A percentile compares a stretch with the other conserved stretches of the same genome.
Conservation (phyloP, 2,888 invertebrate species). For the Noctuana brunneofusca region DNA sequence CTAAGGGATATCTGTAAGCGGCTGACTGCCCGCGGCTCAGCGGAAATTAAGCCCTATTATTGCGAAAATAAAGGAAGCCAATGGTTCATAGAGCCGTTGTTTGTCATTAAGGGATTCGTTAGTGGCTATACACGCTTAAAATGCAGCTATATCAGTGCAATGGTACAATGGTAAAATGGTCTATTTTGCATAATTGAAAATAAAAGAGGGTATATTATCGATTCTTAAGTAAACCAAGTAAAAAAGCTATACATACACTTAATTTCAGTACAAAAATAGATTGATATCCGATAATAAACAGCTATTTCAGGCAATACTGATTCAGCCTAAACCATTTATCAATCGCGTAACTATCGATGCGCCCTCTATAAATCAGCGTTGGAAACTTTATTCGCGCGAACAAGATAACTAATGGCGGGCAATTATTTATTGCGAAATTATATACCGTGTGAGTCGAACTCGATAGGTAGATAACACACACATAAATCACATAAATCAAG, state of each 20-base stretch:
- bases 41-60: no score
- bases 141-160: no score
- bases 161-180: no score
- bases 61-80: no score
- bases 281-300: slow-evolving; percentile 8
- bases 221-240: no score
- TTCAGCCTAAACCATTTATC: slow-evolving; percentile 23
- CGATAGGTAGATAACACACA: slow-evolving; percentile 30
- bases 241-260: neutral
- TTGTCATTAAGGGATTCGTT: no score
- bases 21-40: no score
- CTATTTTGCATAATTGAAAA: no score
- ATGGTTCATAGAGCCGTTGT: no score
- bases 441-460: slow-evolving; percentile 31
- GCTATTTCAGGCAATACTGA: slow-evolving; percentile 16
- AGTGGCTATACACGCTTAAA: no score
- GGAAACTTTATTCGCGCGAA: slow-evolving; percentile 34
- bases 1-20: no score
- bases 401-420: slow-evolving; percentile 37
- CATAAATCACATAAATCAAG: slow-evolving; percentile 21
- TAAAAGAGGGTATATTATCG: no score
- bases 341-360: slow-evolving; percentile 27
- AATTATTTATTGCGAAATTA: slow-evolving; percentile 38
- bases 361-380: slow-evolving; percentile 29
- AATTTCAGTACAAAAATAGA: neutral